Conservation (phyloP, 2,888 invertebrate genomes). For the Artemia sp. region DNA sequence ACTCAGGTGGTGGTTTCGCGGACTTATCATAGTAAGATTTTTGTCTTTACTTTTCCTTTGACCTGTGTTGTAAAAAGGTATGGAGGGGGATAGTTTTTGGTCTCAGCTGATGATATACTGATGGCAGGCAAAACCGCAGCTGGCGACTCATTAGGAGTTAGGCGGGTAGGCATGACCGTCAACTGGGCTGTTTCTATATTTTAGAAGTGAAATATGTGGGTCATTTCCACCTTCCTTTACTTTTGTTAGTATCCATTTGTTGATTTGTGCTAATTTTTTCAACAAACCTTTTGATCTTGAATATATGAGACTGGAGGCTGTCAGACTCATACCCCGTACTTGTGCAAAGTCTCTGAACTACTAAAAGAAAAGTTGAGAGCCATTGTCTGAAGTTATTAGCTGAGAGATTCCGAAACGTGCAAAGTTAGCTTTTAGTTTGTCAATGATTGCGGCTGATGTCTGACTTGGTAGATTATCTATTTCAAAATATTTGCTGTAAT, state of each 20-base stretch:
- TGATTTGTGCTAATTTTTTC: background rate
- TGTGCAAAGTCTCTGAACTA: too few relatives aligned
- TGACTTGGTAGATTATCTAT: background rate
- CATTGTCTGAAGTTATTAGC: background rate
- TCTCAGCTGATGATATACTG: background rate
- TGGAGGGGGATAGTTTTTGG: background rate
- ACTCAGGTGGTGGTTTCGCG: too few relatives aligned
- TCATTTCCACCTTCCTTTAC: background rate
- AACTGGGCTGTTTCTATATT: slow-evolving; percentile 5
- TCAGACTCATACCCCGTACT: background rate
- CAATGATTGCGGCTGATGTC: background rate
- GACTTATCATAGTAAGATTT: background rate
- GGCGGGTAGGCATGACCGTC: background rate
- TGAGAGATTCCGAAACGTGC: background rate
- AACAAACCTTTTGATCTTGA: background rate
- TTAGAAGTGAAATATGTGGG: background rate
- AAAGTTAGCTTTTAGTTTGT: background rate
- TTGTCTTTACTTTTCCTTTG: background rate
- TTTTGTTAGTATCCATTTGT: background rate
- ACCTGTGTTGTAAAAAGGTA: background rate
- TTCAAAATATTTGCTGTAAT: background rate
- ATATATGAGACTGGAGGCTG: background rate
- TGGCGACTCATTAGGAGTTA: background rate
- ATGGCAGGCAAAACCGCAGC: background rate
- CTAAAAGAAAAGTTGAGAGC: background rate